Base-by-base conservation (phyloP, 1,140 invertebrate genomes). In the Eriosoma lanigerum region DNA sequence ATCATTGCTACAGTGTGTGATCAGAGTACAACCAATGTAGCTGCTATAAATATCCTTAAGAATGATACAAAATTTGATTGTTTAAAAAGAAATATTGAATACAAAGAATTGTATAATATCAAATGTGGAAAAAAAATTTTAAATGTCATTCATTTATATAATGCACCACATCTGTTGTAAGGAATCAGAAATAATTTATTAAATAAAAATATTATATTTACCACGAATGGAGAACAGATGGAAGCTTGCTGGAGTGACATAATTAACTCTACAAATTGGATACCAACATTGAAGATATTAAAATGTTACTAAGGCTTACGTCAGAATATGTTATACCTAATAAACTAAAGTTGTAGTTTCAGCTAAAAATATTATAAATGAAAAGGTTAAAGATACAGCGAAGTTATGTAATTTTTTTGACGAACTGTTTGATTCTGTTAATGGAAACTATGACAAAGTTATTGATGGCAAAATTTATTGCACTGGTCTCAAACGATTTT, bases 341-440 rank as follows among this genome's bases (percentile, higher is more conserved):
- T 4, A 38, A 38, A 38, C 3, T 38, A 8, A 38, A 38, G 32
- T 3, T n/a, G n/a, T n/a, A n/a, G n/a, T 60, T 60, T 60, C 6
- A 60, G 24, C 24, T 4, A 60, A 26, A 17, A 15, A 24, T 15
- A 60, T 60, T 26, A 12, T 60, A 26, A 13, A 26, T 60, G 12
- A 21, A 26, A 26, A 13, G 24, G 13, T 24, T 26, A 24, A 26
- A 5, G 56, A 60, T 5, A 60, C 24, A 26, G 24, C 56, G 15
- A 13, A 26, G 12, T 21, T 24, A 12, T 60, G 56, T 17, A 21
- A 26, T 29, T 66, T 66, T 21, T 44, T 66, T 9, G 60, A 64
- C 19, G 32, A 64, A 38, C 60, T 64, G 15, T 64, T 64, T 64
- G 60, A 64, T 64, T 66, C 62, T 0, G 29, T 66, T 8, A 66